Conservation (phyloP, 2,113 vertebrate genomes). For the Oryzias woworae region DNA sequence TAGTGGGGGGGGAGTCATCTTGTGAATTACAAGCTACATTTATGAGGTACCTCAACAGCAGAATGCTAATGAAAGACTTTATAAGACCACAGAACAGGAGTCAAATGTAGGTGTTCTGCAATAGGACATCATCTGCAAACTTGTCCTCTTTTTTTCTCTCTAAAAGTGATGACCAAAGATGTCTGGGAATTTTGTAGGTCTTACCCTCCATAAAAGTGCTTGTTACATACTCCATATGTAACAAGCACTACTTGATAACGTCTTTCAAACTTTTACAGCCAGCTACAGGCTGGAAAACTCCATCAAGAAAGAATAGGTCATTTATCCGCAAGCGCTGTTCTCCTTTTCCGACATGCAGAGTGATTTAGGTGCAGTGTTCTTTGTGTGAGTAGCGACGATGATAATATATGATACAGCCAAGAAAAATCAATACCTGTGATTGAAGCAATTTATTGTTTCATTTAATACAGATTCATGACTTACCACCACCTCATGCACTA, state of each 20-base stretch:
- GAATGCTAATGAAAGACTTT: conserved; percentile 68
- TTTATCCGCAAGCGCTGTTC: conserved; percentile 15
- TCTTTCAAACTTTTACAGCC: conserved; percentile 7
- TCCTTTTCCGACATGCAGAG: conserved; percentile 22
- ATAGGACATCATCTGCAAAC: conserved; percentile 50
- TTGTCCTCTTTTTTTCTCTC: conserved; percentile 35
- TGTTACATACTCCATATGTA: conserved; percentile 14
- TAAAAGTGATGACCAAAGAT: conserved; percentile 47
- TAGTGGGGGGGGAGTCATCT: conserved; percentile 37
- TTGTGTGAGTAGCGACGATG: conserved; percentile 22
- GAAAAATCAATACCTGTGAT: conserved; percentile 71
- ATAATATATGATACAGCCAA: conserved; percentile 45
- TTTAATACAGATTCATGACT: conserved; percentile 73
- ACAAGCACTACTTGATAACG: conserved; percentile 34
- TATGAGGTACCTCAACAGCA: conserved; percentile 45
- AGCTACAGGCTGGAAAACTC: conserved; percentile 23
- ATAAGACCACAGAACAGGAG: conserved; percentile 58
- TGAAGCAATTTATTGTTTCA: conserved; percentile 72
- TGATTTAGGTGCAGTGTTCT: conserved; percentile 18
- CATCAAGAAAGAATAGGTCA: conserved; percentile 12
- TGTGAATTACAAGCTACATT: conserved; percentile 65
- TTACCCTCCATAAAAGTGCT: conserved; percentile 15
- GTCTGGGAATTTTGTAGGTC: conserved; percentile 28
- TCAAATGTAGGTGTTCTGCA: conserved; percentile 58
- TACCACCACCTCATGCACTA: conserved; percentile 58